A percentile compares a stretch with the other conserved stretches of the same genome.
Evolutionary conservation across 1,140 invertebrate species (phyloP).

Genomic region (Neotoxoptera formosana): DNA sequence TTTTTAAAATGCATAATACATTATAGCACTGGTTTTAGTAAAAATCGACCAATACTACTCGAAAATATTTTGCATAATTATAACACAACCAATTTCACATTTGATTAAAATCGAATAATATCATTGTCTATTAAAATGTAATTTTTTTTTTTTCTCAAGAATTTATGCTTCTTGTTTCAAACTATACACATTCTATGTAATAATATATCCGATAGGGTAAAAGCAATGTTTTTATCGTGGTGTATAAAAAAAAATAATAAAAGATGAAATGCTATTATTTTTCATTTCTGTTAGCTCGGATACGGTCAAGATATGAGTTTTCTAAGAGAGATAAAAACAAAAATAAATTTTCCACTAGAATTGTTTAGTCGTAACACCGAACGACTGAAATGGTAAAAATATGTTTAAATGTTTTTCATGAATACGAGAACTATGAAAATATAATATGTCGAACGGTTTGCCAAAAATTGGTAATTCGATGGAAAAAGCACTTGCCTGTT

Average conservation of each 20-base stretch:
- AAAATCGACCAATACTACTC: not conserved
- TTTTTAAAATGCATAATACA: not conserved
- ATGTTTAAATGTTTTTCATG: not conserved
- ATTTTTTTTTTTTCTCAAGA: not conserved
- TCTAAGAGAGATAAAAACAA: not conserved
- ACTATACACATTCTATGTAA: not conserved
- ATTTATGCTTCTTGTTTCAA: not conserved
- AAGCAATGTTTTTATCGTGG: not conserved
- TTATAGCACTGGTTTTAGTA: not conserved
- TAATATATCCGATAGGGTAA: not conserved
- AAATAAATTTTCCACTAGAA: not conserved
- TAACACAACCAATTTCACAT: not conserved
- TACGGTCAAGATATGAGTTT: not conserved
- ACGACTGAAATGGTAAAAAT: not conserved
- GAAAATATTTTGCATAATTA: not conserved
- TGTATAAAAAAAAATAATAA: conserved; percentile 3
- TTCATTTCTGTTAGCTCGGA: not conserved
- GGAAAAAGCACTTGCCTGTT: not conserved
- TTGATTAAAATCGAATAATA: not conserved
- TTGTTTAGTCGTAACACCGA: not conserved
- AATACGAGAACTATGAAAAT: not conserved
- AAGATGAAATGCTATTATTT: conserved; percentile 16
- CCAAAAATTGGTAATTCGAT: not conserved
- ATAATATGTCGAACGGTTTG: not conserved
- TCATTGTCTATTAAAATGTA: not conserved